phyloP scores from a whole-genome alignment of 2,113 vertebrate species.

The Peromyscus polionotus region DNA sequence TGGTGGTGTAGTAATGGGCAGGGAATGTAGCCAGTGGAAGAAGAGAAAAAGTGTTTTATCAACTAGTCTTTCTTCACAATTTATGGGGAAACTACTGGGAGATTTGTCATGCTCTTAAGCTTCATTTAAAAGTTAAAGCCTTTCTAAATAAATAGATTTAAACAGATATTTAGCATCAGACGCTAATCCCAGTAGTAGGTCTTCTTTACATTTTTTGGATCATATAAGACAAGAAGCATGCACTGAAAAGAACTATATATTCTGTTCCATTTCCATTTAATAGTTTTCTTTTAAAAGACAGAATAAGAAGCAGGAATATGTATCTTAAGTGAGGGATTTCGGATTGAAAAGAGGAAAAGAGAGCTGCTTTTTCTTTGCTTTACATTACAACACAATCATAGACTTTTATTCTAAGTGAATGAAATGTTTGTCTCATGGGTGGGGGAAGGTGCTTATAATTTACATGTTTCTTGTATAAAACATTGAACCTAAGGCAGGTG shows the following conservation, averaged over 20 bases:
- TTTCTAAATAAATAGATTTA: conserved; percentile 59
- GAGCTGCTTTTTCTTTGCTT: conserved; percentile 20
- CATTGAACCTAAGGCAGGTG: conserved; percentile 20
- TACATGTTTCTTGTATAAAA: conserved; percentile 43
- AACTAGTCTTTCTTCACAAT: neutral
- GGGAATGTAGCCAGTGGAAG: neutral
- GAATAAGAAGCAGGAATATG: conserved; percentile 8
- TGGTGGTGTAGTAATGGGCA: neutral
- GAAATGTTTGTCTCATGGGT: conserved; percentile 46
- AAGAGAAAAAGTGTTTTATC: neutral
- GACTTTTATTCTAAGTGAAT: conserved; percentile 35
- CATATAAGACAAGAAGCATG: neutral
- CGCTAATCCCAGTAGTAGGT: neutral
- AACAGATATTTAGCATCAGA: neutral
- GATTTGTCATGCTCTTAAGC: conserved; percentile 24
- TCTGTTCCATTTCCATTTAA: conserved; percentile 17
- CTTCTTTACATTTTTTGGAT: conserved; percentile 9
- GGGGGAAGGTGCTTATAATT: neutral
- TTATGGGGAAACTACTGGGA: conserved; percentile 55
- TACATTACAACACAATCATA: conserved; percentile 38
- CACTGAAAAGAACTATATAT: neutral
- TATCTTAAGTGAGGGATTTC: conserved; percentile 36
- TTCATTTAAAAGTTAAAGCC: conserved; percentile 46
- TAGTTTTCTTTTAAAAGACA: conserved; percentile 33
- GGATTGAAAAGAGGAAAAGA: neutral